Base-by-base conservation (phyloP, 2,797 vertebrate species). In the Cottoperca gobio region DNA sequence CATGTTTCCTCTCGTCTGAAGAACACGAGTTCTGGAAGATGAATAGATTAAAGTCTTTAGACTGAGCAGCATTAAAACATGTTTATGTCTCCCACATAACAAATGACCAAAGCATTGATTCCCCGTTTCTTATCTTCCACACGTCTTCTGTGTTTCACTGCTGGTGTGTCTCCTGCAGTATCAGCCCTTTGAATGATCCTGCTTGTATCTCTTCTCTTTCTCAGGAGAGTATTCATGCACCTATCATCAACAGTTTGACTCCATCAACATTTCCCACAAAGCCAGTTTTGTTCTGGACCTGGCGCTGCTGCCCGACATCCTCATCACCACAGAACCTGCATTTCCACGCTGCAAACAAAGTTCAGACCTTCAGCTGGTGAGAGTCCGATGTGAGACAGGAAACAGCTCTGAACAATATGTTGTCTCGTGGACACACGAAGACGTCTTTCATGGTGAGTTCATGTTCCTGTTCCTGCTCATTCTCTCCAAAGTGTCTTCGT, bases 211-310 rank as follows among this genome's bases (percentile, higher is more conserved):
- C n/a, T n/a, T n/a, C n/a, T n/a, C n/a, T n/a, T n/a, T 42, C 19
- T 46, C n/a, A 95, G 95, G 95, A 45, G 42, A 19, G 4, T 93
- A 93, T 75, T 62, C 6, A 0, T 95, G 95, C 70, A 0, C 11
- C 4, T 94, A 88, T 68, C 0, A 0, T 0, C 37, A 55, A 12
- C 0, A 0, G 0, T 0, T 0, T 0, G 0, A 0, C 0, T 2
- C 0, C 0, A 0, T 0, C n/a, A 40, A 0, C 0, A 86, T 95
- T 49, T 0, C 0, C 1, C 88, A 94, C 79, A 71, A 1, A 73
- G 94, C 89, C 72, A 86, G 61, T 0, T 45, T 1, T 12, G 0
- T 4, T 5, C 1, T 95, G 79, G 76, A 93, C 9, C 23, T 95
- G 5, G 78, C 85, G 8, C 80, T 92, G 28, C 33, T 69, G 61